Conservation (phyloP, 1,140 invertebrate species). For the Nasonia vitripennis region DNA sequence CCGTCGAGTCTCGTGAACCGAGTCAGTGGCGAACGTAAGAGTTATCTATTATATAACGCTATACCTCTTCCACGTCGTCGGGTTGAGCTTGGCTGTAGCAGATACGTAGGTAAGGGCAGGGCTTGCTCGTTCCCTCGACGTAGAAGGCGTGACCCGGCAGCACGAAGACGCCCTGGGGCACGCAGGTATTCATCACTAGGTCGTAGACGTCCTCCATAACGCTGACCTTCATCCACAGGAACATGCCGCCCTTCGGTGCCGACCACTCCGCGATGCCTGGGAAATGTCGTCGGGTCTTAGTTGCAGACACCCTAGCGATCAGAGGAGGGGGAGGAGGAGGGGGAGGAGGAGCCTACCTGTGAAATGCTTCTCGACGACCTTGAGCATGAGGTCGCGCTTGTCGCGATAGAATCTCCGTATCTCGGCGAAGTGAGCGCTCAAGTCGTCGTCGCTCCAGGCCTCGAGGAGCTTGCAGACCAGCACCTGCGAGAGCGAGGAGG, state of each 20-base stretch:
- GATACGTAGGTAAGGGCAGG: slow-evolving; percentile 73
- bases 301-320: too few species aligned
- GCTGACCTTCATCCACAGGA: slow-evolving; percentile 77
- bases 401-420: slow-evolving; percentile 76
- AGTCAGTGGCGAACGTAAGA: background rate
- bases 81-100: slow-evolving; percentile 74
- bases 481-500: slow-evolving; percentile 78
- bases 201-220: slow-evolving; percentile 71
- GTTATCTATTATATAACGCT: too few species aligned
- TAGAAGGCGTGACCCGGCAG: slow-evolving; percentile 75
- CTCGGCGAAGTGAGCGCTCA: slow-evolving; percentile 72
- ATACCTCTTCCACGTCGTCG: slow-evolving; percentile 75
- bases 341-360: slow-evolving; percentile 65
- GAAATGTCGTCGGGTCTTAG: too few species aligned
- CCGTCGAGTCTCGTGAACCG: too few species aligned
- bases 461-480: slow-evolving; percentile 73
- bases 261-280: slow-evolving; percentile 78
- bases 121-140: slow-evolving; percentile 59
- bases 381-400: slow-evolving; percentile 74
- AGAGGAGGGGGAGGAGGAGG: too few species aligned
- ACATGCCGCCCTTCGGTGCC: slow-evolving; percentile 77
- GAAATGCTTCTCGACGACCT: slow-evolving; percentile 75
- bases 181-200: slow-evolving; percentile 73
- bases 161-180: slow-evolving; percentile 72
- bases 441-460: slow-evolving; percentile 72